A percentile compares a stretch with the other conserved stretches of the same genome.
These are phyloP conservation scores for Catostylus mosaicus DNA, from an alignment of 30 jellyfish, hydroid and myxozoan species.

Conservation along the genomic window DNA sequence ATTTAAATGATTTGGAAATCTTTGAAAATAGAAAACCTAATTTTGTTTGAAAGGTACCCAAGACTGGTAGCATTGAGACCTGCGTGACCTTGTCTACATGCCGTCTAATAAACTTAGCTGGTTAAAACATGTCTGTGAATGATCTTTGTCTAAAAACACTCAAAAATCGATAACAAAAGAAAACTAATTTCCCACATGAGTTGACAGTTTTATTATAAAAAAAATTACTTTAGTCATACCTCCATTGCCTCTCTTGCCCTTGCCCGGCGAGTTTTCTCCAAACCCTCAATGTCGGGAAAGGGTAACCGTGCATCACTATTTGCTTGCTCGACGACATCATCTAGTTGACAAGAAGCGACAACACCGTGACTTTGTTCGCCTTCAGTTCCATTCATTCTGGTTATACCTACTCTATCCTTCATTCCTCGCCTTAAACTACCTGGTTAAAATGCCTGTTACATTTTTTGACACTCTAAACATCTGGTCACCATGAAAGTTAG, in stretches of 20 bases:
- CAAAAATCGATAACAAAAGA: too few species aligned
- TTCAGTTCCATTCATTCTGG: constrained; percentile 22
- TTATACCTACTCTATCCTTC: constrained; percentile 13
- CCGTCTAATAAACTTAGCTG: too few species aligned
- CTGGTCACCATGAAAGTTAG: background rate
- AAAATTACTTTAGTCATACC: background rate
- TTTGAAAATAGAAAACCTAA: too few species aligned
- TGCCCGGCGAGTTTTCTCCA: constrained; percentile 27
- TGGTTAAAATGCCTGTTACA: background rate
- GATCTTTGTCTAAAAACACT: too few species aligned
- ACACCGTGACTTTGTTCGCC: constrained; percentile 1
- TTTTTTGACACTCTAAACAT: background rate
- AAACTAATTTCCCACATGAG: too few species aligned
- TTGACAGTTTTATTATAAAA: too few species aligned
- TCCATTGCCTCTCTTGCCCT: constrained; percentile 62
- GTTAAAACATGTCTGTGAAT: too few species aligned
- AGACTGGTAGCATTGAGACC: too few species aligned
- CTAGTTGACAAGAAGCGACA: constrained; percentile 1
- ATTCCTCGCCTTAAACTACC: constrained; percentile 5
- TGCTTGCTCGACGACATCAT: constrained; percentile 9
- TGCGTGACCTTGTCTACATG: too few species aligned
- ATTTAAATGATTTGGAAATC: too few species aligned
- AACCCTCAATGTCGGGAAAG: constrained; percentile 44
- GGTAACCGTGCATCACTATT: constrained; percentile 18
- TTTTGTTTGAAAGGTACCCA: too few species aligned